A percentile compares a stretch with the other conserved stretches of the same genome.
Conservation (phyloP, 2,113 vertebrate genomes). For the Nannobrachium achirus region DNA sequence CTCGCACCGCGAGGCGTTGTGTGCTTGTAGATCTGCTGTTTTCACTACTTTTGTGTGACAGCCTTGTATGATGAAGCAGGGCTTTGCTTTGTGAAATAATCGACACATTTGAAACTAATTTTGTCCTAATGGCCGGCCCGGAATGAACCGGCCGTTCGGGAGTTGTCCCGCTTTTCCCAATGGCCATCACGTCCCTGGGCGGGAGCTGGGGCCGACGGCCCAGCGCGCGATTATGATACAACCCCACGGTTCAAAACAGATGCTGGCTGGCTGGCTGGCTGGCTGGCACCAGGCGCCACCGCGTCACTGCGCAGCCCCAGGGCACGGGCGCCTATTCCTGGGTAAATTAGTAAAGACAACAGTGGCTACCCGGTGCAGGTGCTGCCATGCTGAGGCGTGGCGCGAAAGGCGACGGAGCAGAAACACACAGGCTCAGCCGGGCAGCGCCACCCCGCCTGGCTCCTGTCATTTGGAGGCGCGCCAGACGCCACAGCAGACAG, state of each 20-base stretch:
- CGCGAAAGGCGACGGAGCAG: constrained; percentile 67
- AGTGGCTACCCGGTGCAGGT: constrained; percentile 65
- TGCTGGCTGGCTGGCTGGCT: constrained; percentile 66
- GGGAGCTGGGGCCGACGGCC: constrained; percentile 31
- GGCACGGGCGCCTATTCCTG: constrained; percentile 72
- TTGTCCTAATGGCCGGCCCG: too few relatives aligned
- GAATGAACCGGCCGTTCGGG: too few relatives aligned
- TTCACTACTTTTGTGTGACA: too few relatives aligned
- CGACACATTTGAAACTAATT: too few relatives aligned
- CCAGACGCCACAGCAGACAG: too few relatives aligned
- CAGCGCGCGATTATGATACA: constrained; percentile 55
- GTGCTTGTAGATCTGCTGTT: too few relatives aligned
- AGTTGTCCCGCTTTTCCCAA: too few relatives aligned
- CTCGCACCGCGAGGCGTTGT: too few relatives aligned
- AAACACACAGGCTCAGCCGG: constrained; percentile 64
- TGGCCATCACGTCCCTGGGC: too few relatives aligned
- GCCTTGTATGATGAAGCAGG: too few relatives aligned
- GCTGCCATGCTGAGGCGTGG: constrained; percentile 62
- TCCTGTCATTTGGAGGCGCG: too few relatives aligned
- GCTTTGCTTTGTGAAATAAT: too few relatives aligned
- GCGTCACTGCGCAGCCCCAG: constrained; percentile 36
- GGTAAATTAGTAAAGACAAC: constrained; percentile 77
- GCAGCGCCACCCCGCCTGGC: constrained; percentile 55
- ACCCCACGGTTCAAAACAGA: constrained; percentile 72
- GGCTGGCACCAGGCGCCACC: constrained; percentile 58